These are phyloP conservation scores for Leucosticte australis DNA, from an alignment of 2,113 vertebrate genomes.

Conservation along the genomic window DNA sequence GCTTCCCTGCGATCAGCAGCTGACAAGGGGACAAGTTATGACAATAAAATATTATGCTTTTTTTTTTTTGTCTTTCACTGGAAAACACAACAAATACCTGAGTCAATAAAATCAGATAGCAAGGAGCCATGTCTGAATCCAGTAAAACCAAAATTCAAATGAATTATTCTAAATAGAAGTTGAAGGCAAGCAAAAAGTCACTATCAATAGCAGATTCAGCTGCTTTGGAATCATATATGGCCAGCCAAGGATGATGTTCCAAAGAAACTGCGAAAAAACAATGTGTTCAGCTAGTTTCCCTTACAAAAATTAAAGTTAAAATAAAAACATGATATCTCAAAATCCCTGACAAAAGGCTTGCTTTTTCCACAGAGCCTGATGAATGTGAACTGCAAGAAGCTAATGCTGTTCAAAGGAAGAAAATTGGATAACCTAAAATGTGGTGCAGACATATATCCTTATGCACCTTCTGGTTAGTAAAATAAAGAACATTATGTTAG, in stretches of 20 bases:
- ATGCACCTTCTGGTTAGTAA: not conserved
- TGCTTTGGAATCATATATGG: not conserved
- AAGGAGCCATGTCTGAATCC: not conserved
- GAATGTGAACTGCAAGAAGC: not conserved
- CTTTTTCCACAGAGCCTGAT: not conserved
- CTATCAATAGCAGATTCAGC: not conserved
- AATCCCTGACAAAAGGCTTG: not conserved
- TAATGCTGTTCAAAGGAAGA: not conserved
- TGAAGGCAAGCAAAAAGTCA: not conserved
- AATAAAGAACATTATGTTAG: not conserved
- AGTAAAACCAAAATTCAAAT: not conserved
- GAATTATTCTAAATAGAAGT: not conserved
- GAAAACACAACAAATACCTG: not conserved
- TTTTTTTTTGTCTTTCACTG: not conserved
- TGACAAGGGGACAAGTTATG: not conserved
- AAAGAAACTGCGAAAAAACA: not conserved
- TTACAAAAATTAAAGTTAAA: not conserved
- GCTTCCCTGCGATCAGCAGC: not conserved
- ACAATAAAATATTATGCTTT: not conserved
- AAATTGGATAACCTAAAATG: not conserved
- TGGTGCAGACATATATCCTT: not conserved
- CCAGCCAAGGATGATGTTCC: not conserved
- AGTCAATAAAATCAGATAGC: not conserved
- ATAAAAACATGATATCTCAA: not conserved
- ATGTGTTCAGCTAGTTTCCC: not conserved